These are phyloP conservation scores for Phaethornis superciliosus DNA, from an alignment of 2,113 vertebrate species.

Conservation along the genomic window DNA sequence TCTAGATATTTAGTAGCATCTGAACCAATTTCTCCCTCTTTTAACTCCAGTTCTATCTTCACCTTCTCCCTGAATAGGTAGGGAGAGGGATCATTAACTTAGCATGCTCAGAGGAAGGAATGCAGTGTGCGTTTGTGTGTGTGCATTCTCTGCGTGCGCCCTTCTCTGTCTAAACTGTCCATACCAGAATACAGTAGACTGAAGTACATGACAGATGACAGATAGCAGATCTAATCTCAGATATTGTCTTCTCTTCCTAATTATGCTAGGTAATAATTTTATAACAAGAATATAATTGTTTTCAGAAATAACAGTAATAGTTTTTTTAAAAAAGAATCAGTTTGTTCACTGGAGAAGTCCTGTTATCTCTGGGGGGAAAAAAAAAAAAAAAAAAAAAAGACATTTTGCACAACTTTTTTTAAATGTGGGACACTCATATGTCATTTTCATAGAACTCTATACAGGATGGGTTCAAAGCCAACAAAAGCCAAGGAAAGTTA, in stretches of 20 bases:
- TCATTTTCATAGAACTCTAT: not conserved
- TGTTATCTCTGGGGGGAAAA: not conserved
- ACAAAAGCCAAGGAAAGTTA: not conserved
- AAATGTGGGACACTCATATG: not conserved
- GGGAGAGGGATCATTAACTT: not conserved
- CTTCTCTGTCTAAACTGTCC: not conserved
- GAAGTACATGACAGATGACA: not conserved
- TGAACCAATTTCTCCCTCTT: not conserved
- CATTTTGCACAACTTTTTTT: not conserved
- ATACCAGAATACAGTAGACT: not conserved
- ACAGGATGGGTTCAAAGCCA: not conserved
- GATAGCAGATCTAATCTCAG: not conserved
- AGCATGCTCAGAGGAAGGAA: not conserved
- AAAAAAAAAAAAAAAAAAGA: not conserved
- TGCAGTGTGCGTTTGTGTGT: rapidly evolving
- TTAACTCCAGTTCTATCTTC: not conserved
- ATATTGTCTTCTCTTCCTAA: not conserved
- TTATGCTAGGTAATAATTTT: not conserved
- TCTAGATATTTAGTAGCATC: not conserved
- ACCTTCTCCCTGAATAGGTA: not conserved
- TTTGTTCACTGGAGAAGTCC: not conserved
- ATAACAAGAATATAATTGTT: not conserved
- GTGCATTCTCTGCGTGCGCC: too few relatives aligned
- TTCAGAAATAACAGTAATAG: not conserved
- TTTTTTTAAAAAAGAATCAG: too few relatives aligned